phyloP scores from a whole-genome alignment of 1,140 invertebrate species.

The Neodiprion pinetum region DNA sequence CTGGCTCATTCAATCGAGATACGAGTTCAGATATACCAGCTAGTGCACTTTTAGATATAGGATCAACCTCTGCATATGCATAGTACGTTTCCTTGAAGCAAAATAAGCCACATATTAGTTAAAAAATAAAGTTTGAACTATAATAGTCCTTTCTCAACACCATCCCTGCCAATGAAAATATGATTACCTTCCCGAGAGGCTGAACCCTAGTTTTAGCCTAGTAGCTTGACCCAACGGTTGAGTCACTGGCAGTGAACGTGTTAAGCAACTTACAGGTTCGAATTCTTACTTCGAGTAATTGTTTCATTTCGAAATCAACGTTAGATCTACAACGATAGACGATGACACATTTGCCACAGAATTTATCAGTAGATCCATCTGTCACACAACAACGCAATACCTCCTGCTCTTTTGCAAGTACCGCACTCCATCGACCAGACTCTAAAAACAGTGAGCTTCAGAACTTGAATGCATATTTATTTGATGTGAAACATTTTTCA shows the following conservation, averaged over 20 bases:
- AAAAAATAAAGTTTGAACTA: slow-evolving; percentile 10
- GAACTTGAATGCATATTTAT: not conserved
- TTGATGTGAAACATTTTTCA: not conserved
- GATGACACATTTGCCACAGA: slow-evolving; percentile 64
- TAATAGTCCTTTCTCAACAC: too few species aligned
- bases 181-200: not conserved
- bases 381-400: slow-evolving; percentile 62
- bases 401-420: slow-evolving; percentile 43
- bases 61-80: slow-evolving; percentile 52
- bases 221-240: too few species aligned
- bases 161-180: not conserved
- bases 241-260: too few species aligned
- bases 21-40: slow-evolving; percentile 60
- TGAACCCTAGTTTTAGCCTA: too few species aligned
- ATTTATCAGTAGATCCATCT: slow-evolving; percentile 55
- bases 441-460: slow-evolving; percentile 47
- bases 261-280: not conserved
- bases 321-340: slow-evolving; percentile 62
- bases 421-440: slow-evolving; percentile 61
- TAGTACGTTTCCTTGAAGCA: slow-evolving; percentile 53
- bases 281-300: slow-evolving; percentile 59
- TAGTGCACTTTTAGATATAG: slow-evolving; percentile 43
- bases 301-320: slow-evolving; percentile 60
- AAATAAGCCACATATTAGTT: slow-evolving; percentile 45
- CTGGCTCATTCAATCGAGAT: slow-evolving; percentile 55